Evolutionary conservation across 2,888 invertebrate species (phyloP).

Genomic region (Drosophila kokeensis): DNA sequence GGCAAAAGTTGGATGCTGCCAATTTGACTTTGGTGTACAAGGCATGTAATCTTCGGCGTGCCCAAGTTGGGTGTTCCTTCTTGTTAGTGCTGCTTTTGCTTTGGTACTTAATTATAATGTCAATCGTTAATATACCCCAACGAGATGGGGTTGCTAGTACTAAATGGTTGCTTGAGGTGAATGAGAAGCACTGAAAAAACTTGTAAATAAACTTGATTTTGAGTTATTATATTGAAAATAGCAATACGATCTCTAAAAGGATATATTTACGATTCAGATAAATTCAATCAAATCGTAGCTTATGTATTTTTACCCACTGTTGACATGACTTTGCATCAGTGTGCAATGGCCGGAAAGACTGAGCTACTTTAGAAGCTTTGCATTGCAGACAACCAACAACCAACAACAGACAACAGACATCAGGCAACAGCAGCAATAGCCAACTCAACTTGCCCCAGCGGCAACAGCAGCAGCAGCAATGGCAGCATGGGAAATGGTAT

Average conservation of each 20-base stretch:
- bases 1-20: not conserved
- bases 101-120: constrained; percentile 9
- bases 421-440: not conserved
- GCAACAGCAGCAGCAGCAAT: constrained; percentile 4
- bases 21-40: not conserved
- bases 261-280: not conserved
- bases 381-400: constrained; percentile 18
- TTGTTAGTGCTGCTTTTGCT: not conserved
- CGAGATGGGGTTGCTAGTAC: constrained; percentile 4
- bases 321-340: constrained; percentile 20
- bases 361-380: constrained; percentile 51
- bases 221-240: not conserved
- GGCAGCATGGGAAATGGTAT: constrained; percentile 41
- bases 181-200: not conserved
- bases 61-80: not conserved
- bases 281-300: not conserved
- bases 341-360: constrained; percentile 54
- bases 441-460: constrained; percentile 5
- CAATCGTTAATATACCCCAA: constrained; percentile 9
- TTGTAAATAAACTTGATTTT: not conserved
- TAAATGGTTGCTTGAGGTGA: not conserved
- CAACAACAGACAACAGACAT: not conserved
- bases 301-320: not conserved
- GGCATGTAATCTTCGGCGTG: not conserved
- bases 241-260: not conserved